These are phyloP conservation scores for Scopus umbretta DNA, from an alignment of 2,113 vertebrate genomes.

Conservation along the genomic window DNA sequence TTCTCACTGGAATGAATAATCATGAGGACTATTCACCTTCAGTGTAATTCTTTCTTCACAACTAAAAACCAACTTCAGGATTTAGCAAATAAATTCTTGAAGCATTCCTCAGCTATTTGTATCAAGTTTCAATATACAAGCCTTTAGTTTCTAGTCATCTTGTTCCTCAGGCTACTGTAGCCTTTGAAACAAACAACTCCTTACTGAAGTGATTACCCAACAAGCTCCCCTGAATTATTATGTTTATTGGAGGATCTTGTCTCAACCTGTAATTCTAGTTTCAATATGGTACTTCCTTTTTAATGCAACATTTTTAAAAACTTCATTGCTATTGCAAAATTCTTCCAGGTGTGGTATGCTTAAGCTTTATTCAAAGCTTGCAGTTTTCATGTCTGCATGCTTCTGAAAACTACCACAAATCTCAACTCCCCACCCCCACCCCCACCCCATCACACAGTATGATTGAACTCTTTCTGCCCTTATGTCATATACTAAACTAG, in stretches of 20 bases:
- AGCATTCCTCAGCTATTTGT: neutral
- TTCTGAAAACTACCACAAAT: neutral
- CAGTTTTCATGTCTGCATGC: neutral
- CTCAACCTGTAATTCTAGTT: conserved; percentile 8
- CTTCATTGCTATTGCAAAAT: neutral
- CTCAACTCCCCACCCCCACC: too few species aligned
- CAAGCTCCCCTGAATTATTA: neutral
- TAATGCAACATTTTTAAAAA: conserved; percentile 4
- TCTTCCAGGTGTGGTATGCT: neutral
- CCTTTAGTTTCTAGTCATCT: neutral
- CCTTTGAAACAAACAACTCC: neutral
- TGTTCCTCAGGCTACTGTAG: neutral
- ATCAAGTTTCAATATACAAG: neutral
- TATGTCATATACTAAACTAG: neutral
- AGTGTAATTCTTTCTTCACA: neutral
- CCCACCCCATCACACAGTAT: neutral
- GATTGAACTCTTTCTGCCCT: neutral
- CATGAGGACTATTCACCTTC: neutral
- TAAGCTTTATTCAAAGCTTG: neutral
- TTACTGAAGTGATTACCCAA: neutral
- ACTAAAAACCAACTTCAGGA: neutral
- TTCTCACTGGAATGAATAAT: neutral
- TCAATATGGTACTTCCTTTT: neutral
- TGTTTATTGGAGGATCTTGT: neutral
- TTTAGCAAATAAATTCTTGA: neutral